Conservation (phyloP, 2,113 vertebrate genomes). For the Labeo rohita region DNA sequence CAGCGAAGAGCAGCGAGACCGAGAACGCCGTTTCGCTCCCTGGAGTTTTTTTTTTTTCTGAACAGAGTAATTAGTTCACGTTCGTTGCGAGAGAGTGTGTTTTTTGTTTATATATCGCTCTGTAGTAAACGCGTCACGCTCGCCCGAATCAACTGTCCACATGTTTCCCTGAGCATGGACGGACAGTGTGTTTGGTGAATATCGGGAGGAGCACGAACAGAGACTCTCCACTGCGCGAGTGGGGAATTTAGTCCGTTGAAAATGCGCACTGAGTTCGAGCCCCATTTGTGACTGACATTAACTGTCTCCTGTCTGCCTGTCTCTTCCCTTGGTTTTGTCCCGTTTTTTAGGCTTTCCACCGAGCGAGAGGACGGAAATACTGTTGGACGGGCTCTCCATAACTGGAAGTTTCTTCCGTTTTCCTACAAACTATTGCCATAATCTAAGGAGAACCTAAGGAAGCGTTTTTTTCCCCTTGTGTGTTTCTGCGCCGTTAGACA, state of each 20-base stretch:
- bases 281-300: constrained; percentile 88
- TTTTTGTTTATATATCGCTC: constrained; percentile 71
- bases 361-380: constrained; percentile 63
- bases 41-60: constrained; percentile 82
- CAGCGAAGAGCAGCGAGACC: constrained; percentile 80
- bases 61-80: constrained; percentile 76
- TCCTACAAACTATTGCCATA: constrained; percentile 40
- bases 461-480: constrained; percentile 62
- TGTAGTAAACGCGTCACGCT: constrained; percentile 68
- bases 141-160: constrained; percentile 76
- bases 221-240: constrained; percentile 73
- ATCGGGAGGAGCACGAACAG: constrained; percentile 78
- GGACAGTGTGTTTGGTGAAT: constrained; percentile 76
- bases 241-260: constrained; percentile 69
- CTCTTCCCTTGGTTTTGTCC: constrained; percentile 74
- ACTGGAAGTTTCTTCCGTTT: constrained; percentile 54
- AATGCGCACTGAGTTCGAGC: constrained; percentile 83
- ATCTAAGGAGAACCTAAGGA: constrained; percentile 71
- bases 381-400: constrained; percentile 43
- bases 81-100: constrained; percentile 83
- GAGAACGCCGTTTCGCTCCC: constrained; percentile 78
- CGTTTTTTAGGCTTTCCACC: constrained; percentile 66
- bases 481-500: constrained; percentile 61
- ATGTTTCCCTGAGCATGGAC: constrained; percentile 66
- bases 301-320: constrained; percentile 86